Conservation (phyloP, 92 coral and sea anemone genomes). For the Desmophyllum pertusum region DNA sequence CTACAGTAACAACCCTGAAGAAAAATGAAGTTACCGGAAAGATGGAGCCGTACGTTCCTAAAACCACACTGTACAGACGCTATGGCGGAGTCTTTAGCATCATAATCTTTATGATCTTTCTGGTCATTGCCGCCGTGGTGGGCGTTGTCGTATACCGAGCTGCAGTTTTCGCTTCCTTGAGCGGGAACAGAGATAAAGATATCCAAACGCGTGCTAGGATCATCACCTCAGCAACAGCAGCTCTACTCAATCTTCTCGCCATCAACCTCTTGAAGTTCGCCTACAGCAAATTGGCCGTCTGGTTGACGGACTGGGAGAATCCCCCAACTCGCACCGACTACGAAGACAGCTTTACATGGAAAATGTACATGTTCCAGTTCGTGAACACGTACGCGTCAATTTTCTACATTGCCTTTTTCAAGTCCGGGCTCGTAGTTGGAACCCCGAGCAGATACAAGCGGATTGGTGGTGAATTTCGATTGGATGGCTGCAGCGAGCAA, state of each 20-base stretch:
- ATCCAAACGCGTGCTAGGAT: conserved; percentile 79
- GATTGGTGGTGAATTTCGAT: conserved; percentile 60
- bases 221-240: conserved; percentile 91
- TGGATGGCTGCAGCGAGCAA: conserved; percentile 96
- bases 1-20: conserved; percentile 47
- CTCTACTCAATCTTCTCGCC: conserved; percentile 84
- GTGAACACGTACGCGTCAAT: conserved; percentile 96
- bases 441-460: conserved; percentile 87
- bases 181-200: conserved; percentile 54
- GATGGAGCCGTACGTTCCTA: conserved; percentile 91
- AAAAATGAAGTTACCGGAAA: conserved; percentile 68
- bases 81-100: conserved; percentile 78
- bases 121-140: conserved; percentile 89
- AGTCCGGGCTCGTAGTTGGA: conserved; percentile 88
- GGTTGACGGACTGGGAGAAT: conserved; percentile 98
- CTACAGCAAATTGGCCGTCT: conserved; percentile 88
- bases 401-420: conserved; percentile 98
- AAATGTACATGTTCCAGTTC: conserved; percentile 98
- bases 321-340: conserved; percentile 95
- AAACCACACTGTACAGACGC: conserved; percentile 68
- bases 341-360: conserved; percentile 93
- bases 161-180: conserved; percentile 87
- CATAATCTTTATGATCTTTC: conserved; percentile 78
- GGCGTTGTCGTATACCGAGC: conserved; percentile 97
- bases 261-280: conserved; percentile 88